phyloP scores from a whole-genome alignment of 2,113 vertebrate genomes.

The Chloebia gouldiae region DNA sequence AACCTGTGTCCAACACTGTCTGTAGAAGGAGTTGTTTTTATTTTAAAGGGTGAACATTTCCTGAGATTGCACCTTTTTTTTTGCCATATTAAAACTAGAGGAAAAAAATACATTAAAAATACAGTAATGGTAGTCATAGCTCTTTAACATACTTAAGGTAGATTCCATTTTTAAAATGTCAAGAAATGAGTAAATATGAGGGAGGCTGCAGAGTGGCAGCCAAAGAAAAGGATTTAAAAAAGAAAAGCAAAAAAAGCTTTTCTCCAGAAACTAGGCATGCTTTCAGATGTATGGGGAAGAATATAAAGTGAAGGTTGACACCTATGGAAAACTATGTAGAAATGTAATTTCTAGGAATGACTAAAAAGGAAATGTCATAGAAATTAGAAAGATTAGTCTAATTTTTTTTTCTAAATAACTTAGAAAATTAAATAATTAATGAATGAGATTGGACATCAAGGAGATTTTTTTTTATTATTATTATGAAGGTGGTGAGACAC shows the following conservation, averaged over 20 bases:
- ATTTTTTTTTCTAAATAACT: not conserved
- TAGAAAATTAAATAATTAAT: not conserved
- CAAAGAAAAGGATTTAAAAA: not conserved
- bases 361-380: not conserved
- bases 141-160: not conserved
- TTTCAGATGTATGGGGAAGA: not conserved
- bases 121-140: not conserved
- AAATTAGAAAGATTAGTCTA: not conserved
- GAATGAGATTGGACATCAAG: not conserved
- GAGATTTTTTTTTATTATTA: not conserved
- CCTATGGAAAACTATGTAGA: not conserved
- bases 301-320: not conserved
- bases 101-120: not conserved
- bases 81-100: not conserved
- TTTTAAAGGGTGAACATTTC: not conserved
- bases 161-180: not conserved
- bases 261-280: not conserved
- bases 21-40: not conserved
- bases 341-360: not conserved
- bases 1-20: fast-evolving
- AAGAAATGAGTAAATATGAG: not conserved
- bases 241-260: not conserved
- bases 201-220: not conserved
- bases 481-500: fast-evolving
- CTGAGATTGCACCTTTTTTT: not conserved